Evolutionary conservation across 2,797 vertebrate genomes (phyloP), one percentile per base, ranked within the genome.

Genomic region (Micropoecilia bifurca): DNA sequence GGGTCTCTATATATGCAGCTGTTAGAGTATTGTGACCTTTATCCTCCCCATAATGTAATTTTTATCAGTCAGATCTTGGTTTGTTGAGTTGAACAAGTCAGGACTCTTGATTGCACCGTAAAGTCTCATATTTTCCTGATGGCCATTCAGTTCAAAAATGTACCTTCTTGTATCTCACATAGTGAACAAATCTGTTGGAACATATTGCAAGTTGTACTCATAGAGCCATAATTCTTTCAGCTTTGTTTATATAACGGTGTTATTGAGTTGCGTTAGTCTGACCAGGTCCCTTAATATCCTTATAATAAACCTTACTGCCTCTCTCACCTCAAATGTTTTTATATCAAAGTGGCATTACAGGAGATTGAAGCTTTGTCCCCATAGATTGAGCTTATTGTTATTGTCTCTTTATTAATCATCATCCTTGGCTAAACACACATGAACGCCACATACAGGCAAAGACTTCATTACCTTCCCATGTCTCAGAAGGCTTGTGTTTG

Each of bases 401-500:
- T 73, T 57, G 36, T 53, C 22, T 55, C 59, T 33, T 68, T 57
- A 74, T 73, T 22, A 76, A 12, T 61, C 41, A 28, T n/a, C 74
- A 68, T 74, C 33, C 13, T 72, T 55, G 30, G 69, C 22, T 81
- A 46, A 80, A 75, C 13, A 36, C 73, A 79, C 61, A 79, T 73
- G 61, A 46, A 78, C 28, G 74, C 77, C 78, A 78, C 25, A 45
- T 36, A 47, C 68, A 8, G 4, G 0, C 16, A 1, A 53, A 69
- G 4, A 75, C 82, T 79, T 85, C 77, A 81, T 89, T 79, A 81
- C 75, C 57, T 74, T 28, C 25, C 41, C 78, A 76, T 69, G 80
- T 71, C 81, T 78, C 77, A 59, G 4, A 46, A 61, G 61, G 61
- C 41, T 22, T 3, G 6, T 0, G 55, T 85, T 83, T 84, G 85